These are phyloP conservation scores for Drosophila repleta DNA, from an alignment of 1,140 invertebrate species.

Conservation along the genomic window DNA sequence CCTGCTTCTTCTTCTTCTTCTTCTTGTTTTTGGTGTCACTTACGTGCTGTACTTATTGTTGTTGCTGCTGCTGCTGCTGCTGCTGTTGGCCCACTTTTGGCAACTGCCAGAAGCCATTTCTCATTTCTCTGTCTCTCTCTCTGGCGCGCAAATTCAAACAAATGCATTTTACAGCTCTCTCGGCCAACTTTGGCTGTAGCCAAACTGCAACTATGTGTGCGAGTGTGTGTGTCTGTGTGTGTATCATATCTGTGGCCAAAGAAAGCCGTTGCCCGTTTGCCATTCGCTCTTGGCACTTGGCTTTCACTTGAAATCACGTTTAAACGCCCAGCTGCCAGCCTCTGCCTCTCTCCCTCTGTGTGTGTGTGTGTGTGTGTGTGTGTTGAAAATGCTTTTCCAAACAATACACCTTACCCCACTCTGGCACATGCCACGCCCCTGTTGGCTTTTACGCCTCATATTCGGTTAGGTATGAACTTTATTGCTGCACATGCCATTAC, in stretches of 20 bases:
- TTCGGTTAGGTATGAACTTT: conserved; percentile 54
- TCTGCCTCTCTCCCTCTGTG: background rate
- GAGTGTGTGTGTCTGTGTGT: conserved; percentile 1
- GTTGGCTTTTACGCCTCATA: conserved; percentile 28
- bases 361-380: background rate
- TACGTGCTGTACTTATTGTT: conserved; percentile 25
- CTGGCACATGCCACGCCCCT: background rate
- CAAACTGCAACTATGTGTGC: conserved; percentile 16
- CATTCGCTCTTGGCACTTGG: conserved; percentile 50
- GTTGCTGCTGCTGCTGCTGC: conserved; percentile 16
- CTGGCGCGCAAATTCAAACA: conserved; percentile 68
- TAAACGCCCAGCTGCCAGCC: conserved; percentile 16
- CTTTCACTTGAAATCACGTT: conserved; percentile 51
- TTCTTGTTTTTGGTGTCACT: conserved; percentile 46
- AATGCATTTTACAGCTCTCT: conserved; percentile 67
- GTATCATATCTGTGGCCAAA: conserved; percentile 22
- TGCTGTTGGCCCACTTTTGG: conserved; percentile 63
- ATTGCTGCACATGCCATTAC: conserved; percentile 61
- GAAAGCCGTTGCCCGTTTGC: conserved; percentile 42
- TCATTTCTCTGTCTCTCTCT: conserved; percentile 39
- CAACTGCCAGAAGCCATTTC: conserved; percentile 55
- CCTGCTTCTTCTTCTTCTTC: background rate
- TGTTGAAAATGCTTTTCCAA: conserved; percentile 30
- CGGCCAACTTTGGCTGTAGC: conserved; percentile 42
- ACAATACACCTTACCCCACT: conserved; percentile 5